A percentile compares a stretch with the other conserved stretches of the same genome.
These are phyloP conservation scores for Siniperca chuatsi DNA, from an alignment of 2,113 vertebrate species.

Conservation along the genomic window DNA sequence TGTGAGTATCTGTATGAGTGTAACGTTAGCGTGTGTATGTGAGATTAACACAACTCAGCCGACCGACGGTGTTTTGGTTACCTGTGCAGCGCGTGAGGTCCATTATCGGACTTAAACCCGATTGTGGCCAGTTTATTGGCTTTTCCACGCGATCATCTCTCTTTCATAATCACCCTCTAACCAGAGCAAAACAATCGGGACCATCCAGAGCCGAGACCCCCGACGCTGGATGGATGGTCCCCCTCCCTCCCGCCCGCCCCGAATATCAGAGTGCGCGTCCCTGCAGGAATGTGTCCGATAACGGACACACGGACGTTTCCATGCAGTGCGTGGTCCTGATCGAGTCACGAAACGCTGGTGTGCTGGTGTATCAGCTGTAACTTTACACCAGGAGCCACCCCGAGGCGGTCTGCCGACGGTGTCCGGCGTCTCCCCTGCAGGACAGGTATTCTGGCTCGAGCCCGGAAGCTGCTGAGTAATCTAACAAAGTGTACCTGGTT, in stretches of 20 bases:
- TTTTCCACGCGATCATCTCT: neutral
- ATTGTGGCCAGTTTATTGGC: neutral
- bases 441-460: neutral
- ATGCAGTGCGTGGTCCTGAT: neutral
- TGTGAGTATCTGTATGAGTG: neutral
- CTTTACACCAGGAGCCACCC: neutral
- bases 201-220: neutral
- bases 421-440: neutral
- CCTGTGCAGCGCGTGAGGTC: neutral
- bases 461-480: no score
- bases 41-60: neutral
- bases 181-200: neutral
- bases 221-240: neutral
- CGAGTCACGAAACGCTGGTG: slow-evolving; percentile 39
- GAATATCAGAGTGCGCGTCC: neutral
- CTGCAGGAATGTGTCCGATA: slow-evolving; percentile 22
- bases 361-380: neutral
- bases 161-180: neutral
- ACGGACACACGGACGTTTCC: neutral
- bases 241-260: no score
- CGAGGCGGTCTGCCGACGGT: neutral
- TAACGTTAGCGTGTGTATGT: neutral
- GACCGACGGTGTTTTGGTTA: neutral
- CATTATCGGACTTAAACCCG: slow-evolving; percentile 42
- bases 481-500: no score